Conservation (phyloP, 2,797 vertebrate genomes). For the Sebastes trivittatus region DNA sequence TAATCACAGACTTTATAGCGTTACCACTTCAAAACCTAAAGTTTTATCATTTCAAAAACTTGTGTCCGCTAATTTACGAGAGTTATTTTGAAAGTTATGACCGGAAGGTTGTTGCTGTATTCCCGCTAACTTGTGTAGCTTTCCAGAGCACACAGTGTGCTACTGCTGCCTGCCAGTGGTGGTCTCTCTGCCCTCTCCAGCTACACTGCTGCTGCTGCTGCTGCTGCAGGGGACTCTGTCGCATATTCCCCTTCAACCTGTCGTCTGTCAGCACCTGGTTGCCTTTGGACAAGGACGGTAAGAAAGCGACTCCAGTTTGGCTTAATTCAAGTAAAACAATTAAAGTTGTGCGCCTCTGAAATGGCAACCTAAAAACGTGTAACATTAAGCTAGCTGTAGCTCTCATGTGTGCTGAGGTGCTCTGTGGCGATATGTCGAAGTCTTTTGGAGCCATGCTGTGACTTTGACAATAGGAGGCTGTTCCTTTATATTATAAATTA, state of each 20-base stretch:
- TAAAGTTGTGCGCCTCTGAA: slow-evolving; percentile 9
- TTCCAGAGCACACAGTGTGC: slow-evolving; percentile 33
- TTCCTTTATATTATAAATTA: not conserved
- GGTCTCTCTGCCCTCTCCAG: slow-evolving; percentile 18
- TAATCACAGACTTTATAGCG: not conserved
- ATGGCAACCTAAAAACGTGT: slow-evolving; percentile 8
- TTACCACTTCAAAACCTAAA: not conserved
- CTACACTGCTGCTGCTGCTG: not conserved
- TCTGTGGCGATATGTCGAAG: not conserved
- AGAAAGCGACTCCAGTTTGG: not conserved
- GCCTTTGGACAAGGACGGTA: slow-evolving; percentile 66
- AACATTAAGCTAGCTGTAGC: slow-evolving; percentile 56
- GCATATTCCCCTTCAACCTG: slow-evolving; percentile 9
- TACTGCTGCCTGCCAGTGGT: slow-evolving; percentile 45
- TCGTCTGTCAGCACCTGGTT: slow-evolving; percentile 40
- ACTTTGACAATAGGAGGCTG: not conserved
- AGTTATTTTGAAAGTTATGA: slow-evolving; percentile 53
- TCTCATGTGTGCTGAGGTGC: slow-evolving; percentile 2
- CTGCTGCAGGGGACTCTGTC: slow-evolving; percentile 14
- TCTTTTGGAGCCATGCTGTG: not conserved
- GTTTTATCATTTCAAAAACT: not conserved
- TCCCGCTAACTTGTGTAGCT: not conserved
- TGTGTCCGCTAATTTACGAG: rapidly evolving
- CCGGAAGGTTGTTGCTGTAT: not conserved
- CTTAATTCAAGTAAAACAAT: not conserved